These are phyloP conservation scores for Ariolimax columbianus DNA, from an alignment of 2,888 invertebrate genomes.

Conservation along the genomic window DNA sequence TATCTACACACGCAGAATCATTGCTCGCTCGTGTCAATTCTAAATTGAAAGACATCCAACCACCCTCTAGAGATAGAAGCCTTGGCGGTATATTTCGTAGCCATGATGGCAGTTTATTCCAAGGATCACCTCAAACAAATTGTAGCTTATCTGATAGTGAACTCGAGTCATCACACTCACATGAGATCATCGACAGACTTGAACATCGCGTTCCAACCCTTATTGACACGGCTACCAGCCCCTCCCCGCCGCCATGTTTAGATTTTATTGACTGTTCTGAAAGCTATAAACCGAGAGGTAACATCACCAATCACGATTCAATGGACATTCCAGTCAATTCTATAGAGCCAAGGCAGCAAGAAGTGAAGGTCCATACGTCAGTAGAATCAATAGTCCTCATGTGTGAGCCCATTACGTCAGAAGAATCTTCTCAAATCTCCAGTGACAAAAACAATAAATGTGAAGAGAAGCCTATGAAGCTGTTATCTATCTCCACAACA, in stretches of 20 bases:
- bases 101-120: background rate
- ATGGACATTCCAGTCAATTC: slow-evolving; percentile 28
- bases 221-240: slow-evolving; percentile 55
- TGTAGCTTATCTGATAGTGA: background rate
- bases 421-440: background rate
- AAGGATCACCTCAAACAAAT: background rate
- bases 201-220: slow-evolving; percentile 44
- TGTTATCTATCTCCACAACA: background rate
- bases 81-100: background rate
- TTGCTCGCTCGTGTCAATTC: background rate
- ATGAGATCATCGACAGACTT: background rate
- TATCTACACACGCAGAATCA: slow-evolving; percentile 11
- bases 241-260: slow-evolving; percentile 44
- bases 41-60: slow-evolving; percentile 10
- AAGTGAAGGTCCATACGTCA: background rate
- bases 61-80: background rate
- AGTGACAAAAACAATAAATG: background rate
- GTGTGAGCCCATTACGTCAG: background rate
- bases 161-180: background rate
- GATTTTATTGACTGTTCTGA: background rate
- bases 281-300: background rate
- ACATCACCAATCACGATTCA: background rate
- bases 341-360: background rate
- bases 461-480: background rate
- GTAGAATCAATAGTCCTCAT: background rate